These are phyloP conservation scores for Cataglyphis rosenhaueri DNA, from an alignment of 2,888 invertebrate genomes.

Conservation along the genomic window DNA sequence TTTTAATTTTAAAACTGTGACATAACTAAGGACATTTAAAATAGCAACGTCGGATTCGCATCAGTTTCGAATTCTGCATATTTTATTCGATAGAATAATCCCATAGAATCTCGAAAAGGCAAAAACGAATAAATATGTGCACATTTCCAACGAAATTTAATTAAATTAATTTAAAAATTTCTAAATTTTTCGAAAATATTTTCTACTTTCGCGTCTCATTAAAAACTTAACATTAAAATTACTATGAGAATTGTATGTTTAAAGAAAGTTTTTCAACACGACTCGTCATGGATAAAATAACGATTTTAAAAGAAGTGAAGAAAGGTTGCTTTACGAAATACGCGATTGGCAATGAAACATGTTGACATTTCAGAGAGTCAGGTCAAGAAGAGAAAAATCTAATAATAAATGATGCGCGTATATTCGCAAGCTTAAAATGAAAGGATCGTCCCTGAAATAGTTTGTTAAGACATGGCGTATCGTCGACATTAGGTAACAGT, in stretches of 20 bases:
- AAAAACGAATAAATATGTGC: neutral
- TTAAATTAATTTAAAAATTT: neutral
- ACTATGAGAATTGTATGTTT: neutral
- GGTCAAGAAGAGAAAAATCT: slow-evolving; percentile 33
- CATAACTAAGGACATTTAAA: slow-evolving; percentile 23
- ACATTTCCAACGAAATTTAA: neutral
- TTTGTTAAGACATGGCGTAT: slow-evolving; percentile 72
- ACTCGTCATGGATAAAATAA: neutral
- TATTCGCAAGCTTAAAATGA: slow-evolving; percentile 37
- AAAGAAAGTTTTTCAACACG: neutral
- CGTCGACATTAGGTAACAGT: slow-evolving; percentile 77
- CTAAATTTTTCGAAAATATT: neutral
- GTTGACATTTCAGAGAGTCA: slow-evolving; percentile 14
- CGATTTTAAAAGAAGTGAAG: neutral
- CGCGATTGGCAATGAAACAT: neutral
- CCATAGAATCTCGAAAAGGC: neutral
- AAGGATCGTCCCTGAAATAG: slow-evolving; percentile 72
- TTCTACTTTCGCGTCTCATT: neutral
- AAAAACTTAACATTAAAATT: neutral
- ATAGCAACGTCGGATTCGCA: neutral
- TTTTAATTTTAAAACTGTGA: slow-evolving; percentile 42
- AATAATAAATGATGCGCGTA: slow-evolving; percentile 53
- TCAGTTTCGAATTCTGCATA: neutral
- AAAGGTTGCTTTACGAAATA: neutral
- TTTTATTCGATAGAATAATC: neutral